phyloP scores from a whole-genome alignment of 2,888 invertebrate genomes.

The Cryptocephalus moraei region DNA sequence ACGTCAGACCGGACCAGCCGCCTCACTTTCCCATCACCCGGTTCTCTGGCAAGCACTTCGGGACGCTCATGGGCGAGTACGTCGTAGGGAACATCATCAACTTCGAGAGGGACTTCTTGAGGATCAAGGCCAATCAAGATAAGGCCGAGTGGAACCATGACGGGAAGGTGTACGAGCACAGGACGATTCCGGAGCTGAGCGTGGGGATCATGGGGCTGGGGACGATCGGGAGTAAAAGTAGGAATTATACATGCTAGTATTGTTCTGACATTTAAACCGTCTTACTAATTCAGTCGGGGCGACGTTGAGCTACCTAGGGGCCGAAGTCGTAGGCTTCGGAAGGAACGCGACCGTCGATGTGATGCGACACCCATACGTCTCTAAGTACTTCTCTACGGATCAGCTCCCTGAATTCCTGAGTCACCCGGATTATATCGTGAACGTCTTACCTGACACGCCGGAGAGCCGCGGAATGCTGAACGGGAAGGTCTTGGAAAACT shows the following conservation, averaged over 20 bases:
- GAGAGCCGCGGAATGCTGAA: constrained; percentile 42
- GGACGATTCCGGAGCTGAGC: constrained; percentile 38
- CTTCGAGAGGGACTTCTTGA: constrained; percentile 38
- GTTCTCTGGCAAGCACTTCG: constrained; percentile 39
- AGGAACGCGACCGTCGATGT: constrained; percentile 12
- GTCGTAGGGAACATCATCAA: constrained; percentile 40
- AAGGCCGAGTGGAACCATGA: constrained; percentile 28
- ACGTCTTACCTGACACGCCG: constrained; percentile 43
- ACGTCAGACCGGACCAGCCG: constrained; percentile 21
- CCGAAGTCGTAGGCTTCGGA: constrained; percentile 28
- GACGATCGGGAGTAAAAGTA: constrained; percentile 42
- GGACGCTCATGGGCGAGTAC: constrained; percentile 42
- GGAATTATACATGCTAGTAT: constrained; percentile 8
- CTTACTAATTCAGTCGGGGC: constrained; percentile 35
- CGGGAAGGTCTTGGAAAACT: constrained; percentile 38
- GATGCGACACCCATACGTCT: constrained; percentile 15
- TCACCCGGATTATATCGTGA: constrained; percentile 45
- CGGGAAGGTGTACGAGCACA: constrained; percentile 30
- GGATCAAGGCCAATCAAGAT: constrained; percentile 14
- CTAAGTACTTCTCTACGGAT: constrained; percentile 28
- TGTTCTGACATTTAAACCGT: constrained; percentile 9
- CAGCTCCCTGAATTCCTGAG: constrained; percentile 32
- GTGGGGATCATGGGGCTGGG: constrained; percentile 47
- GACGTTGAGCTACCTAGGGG: constrained; percentile 38
- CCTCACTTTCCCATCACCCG: constrained; percentile 31